Conservation (phyloP, 1,140 invertebrate species). For the Cephus cinctus region DNA sequence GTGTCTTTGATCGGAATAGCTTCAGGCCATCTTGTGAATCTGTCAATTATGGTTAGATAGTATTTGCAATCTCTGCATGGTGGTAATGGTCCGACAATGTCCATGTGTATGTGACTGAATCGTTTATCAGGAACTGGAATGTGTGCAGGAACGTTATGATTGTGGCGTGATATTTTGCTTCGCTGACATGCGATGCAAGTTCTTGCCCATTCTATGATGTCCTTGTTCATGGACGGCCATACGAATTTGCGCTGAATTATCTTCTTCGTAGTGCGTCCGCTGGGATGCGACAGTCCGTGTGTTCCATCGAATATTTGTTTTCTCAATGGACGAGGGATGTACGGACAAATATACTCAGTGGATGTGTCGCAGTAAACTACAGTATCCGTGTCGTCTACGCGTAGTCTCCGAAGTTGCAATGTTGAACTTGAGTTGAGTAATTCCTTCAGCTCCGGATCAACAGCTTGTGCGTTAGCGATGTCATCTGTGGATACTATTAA, state of each 20-base stretch:
- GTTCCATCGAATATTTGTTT: not conserved
- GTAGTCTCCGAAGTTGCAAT: not conserved
- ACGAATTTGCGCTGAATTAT: too few species aligned
- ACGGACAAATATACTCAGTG: not conserved
- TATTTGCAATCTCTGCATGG: not conserved
- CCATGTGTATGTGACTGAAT: not conserved
- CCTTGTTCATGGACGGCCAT: too few species aligned
- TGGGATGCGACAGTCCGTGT: too few species aligned
- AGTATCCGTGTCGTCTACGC: not conserved
- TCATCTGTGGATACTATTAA: not conserved
- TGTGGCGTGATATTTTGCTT: conserved; percentile 4
- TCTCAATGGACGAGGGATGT: not conserved
- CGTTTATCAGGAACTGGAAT: not conserved
- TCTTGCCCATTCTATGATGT: too few species aligned
- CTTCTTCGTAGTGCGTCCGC: too few species aligned
- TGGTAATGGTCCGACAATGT: conserved; percentile 1
- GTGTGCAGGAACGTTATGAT: not conserved
- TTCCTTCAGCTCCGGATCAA: conserved; percentile 8
- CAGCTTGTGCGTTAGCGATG: conserved; percentile 6
- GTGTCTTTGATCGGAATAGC: too few species aligned
- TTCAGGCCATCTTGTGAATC: conserved; percentile 15
- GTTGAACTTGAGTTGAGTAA: not conserved
- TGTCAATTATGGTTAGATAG: not conserved
- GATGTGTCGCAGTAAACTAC: not conserved
- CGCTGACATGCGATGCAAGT: not conserved